phyloP scores from a whole-genome alignment of 2,888 invertebrate genomes.

The Candidula unifasciata region DNA sequence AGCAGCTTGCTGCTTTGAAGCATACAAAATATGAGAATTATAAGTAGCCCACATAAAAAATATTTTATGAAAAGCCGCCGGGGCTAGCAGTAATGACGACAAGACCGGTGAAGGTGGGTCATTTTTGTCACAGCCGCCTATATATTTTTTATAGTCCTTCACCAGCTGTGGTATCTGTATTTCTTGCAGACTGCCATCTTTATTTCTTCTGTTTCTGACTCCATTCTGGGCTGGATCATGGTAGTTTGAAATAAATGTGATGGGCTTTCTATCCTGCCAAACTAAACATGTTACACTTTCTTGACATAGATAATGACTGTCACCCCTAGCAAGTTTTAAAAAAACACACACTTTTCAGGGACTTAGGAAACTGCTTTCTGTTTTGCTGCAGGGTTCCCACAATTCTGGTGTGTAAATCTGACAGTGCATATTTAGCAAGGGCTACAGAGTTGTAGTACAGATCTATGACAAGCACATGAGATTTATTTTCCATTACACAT shows the following conservation, averaged over 20 bases:
- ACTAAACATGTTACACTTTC: too few relatives aligned
- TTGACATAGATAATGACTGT: too few relatives aligned
- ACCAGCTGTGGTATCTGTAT: constrained; percentile 17
- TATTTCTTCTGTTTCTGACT: constrained; percentile 1
- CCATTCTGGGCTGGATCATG: not conserved
- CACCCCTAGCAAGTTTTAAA: constrained; percentile 52
- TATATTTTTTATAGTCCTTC: constrained; percentile 17
- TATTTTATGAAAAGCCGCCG: not conserved
- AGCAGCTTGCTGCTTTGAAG: too few relatives aligned
- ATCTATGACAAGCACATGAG: constrained; percentile 50
- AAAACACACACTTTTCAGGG: too few relatives aligned
- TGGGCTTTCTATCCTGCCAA: too few relatives aligned
- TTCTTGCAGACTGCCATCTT: constrained; percentile 10
- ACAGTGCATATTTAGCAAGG: too few relatives aligned
- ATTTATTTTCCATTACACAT: constrained; percentile 30
- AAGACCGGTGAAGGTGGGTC: constrained; percentile 23
- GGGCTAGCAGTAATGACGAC: constrained; percentile 3
- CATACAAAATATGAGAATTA: not conserved
- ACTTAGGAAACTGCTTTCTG: too few relatives aligned
- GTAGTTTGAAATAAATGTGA: not conserved
- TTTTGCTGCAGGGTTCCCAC: too few relatives aligned
- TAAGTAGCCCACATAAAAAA: not conserved
- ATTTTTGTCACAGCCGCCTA: constrained; percentile 19
- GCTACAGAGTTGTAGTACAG: constrained; percentile 21
- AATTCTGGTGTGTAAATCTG: constrained; percentile 37